These are phyloP conservation scores for Blastobasis lacticolella DNA, from an alignment of 2,888 invertebrate genomes.

Conservation along the genomic window DNA sequence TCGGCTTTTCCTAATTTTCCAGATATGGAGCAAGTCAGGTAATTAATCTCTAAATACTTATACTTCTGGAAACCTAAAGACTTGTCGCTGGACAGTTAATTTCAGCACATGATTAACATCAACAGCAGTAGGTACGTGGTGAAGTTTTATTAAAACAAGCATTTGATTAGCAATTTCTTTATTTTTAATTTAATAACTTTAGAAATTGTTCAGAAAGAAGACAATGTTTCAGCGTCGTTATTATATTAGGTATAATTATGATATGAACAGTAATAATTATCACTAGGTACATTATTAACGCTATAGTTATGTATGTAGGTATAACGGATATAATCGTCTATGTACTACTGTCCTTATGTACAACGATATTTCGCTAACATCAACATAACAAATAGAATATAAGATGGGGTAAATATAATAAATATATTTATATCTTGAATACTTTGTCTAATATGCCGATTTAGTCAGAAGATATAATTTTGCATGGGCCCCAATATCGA, in stretches of 20 bases:
- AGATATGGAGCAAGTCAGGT: too few species aligned
- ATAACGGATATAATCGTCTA: conserved; percentile 64
- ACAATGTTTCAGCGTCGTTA: conserved; percentile 76
- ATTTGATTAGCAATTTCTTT: conserved; percentile 71
- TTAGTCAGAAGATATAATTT: too few species aligned
- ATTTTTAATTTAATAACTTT: conserved; percentile 79
- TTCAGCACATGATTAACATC: too few species aligned
- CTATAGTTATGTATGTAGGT: conserved; percentile 60
- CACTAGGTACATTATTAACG: conserved; percentile 61
- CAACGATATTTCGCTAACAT: conserved; percentile 41
- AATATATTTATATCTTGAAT: conserved; percentile 34
- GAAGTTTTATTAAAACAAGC: conserved; percentile 39
- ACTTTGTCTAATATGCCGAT: conserved; percentile 17
- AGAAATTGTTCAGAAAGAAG: conserved; percentile 85
- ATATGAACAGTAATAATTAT: conserved; percentile 79
- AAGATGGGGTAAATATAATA: conserved; percentile 20
- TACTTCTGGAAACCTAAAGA: too few species aligned
- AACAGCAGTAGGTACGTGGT: too few species aligned
- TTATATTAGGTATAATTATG: conserved; percentile 77
- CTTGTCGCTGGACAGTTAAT: too few species aligned
- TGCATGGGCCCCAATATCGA: too few species aligned
- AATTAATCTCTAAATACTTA: too few species aligned
- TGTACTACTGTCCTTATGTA: conserved; percentile 56
- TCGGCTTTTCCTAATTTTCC: too few species aligned
- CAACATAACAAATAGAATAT: conserved; percentile 49